Percentiles rank a stretch among this genome's conserved stretches.
Conservation (phyloP, 2,797 vertebrate genomes). For the Cirrhinus mrigala region DNA sequence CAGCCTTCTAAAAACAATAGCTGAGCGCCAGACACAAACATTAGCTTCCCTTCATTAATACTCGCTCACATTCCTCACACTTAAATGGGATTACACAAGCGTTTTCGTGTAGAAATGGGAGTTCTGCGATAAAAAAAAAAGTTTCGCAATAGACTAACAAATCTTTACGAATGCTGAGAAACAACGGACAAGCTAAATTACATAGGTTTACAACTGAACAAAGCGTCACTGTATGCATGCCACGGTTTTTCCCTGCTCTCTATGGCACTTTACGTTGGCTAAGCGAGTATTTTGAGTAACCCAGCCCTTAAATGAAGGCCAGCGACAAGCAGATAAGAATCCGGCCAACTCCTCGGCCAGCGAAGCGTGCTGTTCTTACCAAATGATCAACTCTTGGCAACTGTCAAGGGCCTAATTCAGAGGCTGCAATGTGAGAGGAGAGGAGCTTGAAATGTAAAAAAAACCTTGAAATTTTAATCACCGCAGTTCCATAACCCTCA, state of each 20-base stretch:
- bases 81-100: conserved; percentile 44
- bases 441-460: conserved; percentile 50
- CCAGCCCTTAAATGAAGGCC: conserved; percentile 70
- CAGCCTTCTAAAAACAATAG: conserved; percentile 55
- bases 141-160: conserved; percentile 44
- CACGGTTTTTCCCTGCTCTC: conserved; percentile 47
- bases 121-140: background rate
- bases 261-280: conserved; percentile 68
- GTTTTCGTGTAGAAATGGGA: conserved; percentile 20
- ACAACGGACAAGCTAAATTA: conserved; percentile 57
- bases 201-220: conserved; percentile 63
- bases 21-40: conserved; percentile 68
- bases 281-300: conserved; percentile 73
- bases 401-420: conserved; percentile 59
- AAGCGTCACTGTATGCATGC: conserved; percentile 67
- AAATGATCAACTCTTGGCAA: conserved; percentile 81
- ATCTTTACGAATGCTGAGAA: conserved; percentile 62
- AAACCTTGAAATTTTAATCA: conserved; percentile 36
- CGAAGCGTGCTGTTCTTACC: conserved; percentile 77
- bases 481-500: conserved; percentile 14
- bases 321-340: conserved; percentile 78
- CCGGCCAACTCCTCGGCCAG: conserved; percentile 76
- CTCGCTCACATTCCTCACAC: conserved; percentile 63
- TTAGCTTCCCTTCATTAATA: conserved; percentile 67
- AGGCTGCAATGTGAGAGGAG: conserved; percentile 62